Base-by-base conservation (phyloP, 1,140 invertebrate genomes). In the Trichomalopsis sarcophagae region DNA sequence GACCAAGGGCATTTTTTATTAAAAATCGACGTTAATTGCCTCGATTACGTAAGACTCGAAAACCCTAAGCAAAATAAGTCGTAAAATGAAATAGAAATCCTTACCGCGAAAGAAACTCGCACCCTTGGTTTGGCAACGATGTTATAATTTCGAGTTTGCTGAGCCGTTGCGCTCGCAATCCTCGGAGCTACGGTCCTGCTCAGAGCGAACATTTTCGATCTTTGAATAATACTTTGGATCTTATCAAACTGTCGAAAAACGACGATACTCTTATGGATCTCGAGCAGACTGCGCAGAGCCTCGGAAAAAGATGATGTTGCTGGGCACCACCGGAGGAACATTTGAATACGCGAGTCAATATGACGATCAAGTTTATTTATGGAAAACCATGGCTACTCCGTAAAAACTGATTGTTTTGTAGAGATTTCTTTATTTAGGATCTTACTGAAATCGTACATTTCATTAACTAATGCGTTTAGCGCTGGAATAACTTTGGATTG, bases 131-230 rank as follows among this genome's bases (percentile, higher is more conserved):
- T 84, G 10, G 77, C 30, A 17, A 81, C 30, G 21, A 40, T n/a
- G 30, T 23, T 4, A 2, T 69, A 3, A 13, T 11, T 80, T 14
- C 83, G 68, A 33, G 3, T 21, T 73, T 69, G 82, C 27, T 36
- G 76, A 30, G 0, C 44, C 17, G 36, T 21, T 17, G 55, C 5
- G 11, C 30, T 84, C 6, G 23, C 30, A 9, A 84, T 30, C 13
- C 66, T 84, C 1, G 78, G 68, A 10, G 68, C 21, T 30, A 4
- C 11, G 13, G 13, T 68, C 21, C 30, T 30, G 17, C 0, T n/a
- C 11, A 84, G 3, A 17, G 27, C 77, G 13, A 36, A 81, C 84
- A 84, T 84, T n/a, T 73, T 62, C 55, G 55, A 62, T 4, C 17
- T 17, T 21, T 7, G 33, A 21, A 62, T 62, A 62, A 62, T 21